A percentile compares a stretch with the other conserved stretches of the same genome.
Evolutionary conservation across 2,797 vertebrate genomes (phyloP).

Genomic region (Acrossocheilus wenchowensis): DNA sequence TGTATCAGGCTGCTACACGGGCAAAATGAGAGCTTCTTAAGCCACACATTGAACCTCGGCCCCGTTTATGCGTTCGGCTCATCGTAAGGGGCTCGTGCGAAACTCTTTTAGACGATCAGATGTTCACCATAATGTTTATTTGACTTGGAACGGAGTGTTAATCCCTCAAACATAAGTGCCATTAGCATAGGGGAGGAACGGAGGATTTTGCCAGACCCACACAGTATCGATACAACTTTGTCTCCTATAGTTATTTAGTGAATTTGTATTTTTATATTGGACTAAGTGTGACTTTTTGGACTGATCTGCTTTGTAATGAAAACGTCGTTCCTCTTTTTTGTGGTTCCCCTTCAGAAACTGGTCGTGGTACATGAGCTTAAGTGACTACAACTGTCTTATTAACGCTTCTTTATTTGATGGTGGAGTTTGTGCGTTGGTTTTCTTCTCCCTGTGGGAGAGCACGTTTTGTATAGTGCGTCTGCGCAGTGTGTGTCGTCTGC

Average conservation of each 20-base stretch:
- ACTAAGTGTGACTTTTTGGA: constrained; percentile 80
- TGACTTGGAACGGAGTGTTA: constrained; percentile 70
- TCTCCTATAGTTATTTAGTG: constrained; percentile 84
- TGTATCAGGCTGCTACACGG: constrained; percentile 31
- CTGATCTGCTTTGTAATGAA: constrained; percentile 81
- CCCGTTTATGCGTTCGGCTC: constrained; percentile 16
- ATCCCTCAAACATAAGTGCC: constrained; percentile 83
- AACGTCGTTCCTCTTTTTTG: constrained; percentile 69
- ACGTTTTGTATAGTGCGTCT: constrained; percentile 70
- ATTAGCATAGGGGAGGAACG: constrained; percentile 78
- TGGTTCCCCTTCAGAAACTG: constrained; percentile 57
- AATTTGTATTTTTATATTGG: constrained; percentile 89
- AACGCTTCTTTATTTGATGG: constrained; percentile 78
- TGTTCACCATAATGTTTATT: constrained; percentile 56
- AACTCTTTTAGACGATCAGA: constrained; percentile 48
- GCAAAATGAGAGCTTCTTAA: background rate
- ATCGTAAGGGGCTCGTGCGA: constrained; percentile 63
- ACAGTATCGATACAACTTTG: constrained; percentile 76
- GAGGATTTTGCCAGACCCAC: constrained; percentile 74
- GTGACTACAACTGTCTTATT: constrained; percentile 70
- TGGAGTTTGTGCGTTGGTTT: constrained; percentile 77
- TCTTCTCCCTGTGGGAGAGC: constrained; percentile 85
- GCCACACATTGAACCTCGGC: constrained; percentile 4
- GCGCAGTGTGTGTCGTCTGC: constrained; percentile 71
- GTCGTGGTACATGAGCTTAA: constrained; percentile 67